Conservation (phyloP, 1,140 invertebrate genomes). For the Chlorops oryzae region DNA sequence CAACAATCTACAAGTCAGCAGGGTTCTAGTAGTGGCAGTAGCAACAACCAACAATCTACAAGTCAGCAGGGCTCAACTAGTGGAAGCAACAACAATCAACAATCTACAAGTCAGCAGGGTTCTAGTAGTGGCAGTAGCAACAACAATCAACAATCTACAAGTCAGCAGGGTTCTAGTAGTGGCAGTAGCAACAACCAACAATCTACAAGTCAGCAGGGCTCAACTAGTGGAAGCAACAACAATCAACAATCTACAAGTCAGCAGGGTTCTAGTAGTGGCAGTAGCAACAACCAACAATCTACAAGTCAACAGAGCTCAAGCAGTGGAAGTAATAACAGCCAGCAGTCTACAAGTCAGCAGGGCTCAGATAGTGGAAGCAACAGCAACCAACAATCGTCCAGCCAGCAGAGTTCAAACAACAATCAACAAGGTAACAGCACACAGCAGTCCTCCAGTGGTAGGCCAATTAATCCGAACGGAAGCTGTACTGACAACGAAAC, state of each 20-base stretch:
- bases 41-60: constrained; percentile 1
- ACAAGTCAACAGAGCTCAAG: constrained; percentile 6
- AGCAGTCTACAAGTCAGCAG: constrained; percentile 8
- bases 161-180: constrained; percentile 2
- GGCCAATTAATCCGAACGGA: constrained; percentile 47
- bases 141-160: background rate
- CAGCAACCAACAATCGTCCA: constrained; percentile 5
- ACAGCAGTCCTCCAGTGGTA: constrained; percentile 19
- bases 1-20: constrained; percentile 4
- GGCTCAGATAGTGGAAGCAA: constrained; percentile 1
- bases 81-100: too few species aligned
- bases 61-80: background rate
- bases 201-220: constrained; percentile 3
- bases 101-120: background rate
- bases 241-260: constrained; percentile 16
- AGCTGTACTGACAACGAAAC: constrained; percentile 53
- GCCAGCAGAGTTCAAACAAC: constrained; percentile 5
- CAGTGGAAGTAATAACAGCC: constrained; percentile 9
- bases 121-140: background rate
- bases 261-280: background rate
- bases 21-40: background rate
- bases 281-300: background rate
- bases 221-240: too few species aligned
- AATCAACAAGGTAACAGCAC: constrained; percentile 1
- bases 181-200: constrained; percentile 1